A percentile compares a stretch with the other conserved stretches of the same genome.
Evolutionary conservation across 2,797 vertebrate genomes (phyloP).

Genomic region (Streptopelia turtur): DNA sequence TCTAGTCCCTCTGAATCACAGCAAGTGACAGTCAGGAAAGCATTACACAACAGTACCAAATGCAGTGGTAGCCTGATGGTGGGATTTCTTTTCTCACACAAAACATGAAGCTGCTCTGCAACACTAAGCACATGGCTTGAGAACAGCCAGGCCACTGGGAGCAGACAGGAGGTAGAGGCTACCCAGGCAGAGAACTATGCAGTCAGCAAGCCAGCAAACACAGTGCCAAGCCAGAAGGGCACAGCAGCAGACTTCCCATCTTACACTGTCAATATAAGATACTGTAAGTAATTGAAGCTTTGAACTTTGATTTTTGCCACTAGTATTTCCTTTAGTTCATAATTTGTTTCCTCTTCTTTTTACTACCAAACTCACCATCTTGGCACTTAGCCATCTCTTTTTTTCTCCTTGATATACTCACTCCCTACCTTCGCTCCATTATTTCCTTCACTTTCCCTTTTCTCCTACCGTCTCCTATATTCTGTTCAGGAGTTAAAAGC

Average conservation of each 20-base stretch:
- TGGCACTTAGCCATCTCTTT: background rate
- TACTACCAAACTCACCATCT: background rate
- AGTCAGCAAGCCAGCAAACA: background rate
- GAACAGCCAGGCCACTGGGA: background rate
- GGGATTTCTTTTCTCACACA: background rate
- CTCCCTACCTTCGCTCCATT: background rate
- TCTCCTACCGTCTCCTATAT: background rate
- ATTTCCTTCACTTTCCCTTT: background rate
- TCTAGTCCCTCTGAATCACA: background rate
- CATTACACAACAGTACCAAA: background rate
- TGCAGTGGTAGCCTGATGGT: background rate
- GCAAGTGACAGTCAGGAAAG: background rate
- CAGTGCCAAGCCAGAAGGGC: fast-evolving
- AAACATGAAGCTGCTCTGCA: background rate
- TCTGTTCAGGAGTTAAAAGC: background rate
- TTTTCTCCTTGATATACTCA: background rate
- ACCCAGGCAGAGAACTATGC: background rate
- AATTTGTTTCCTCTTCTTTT: background rate
- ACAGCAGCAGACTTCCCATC: background rate
- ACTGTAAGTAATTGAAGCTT: background rate
- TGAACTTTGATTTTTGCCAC: background rate
- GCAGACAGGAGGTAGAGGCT: background rate
- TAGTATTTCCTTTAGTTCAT: background rate
- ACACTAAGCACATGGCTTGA: background rate
- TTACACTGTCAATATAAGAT: background rate